Base-by-base conservation (phyloP, 2,888 invertebrate species). In the Acanthoscelides obtectus region DNA sequence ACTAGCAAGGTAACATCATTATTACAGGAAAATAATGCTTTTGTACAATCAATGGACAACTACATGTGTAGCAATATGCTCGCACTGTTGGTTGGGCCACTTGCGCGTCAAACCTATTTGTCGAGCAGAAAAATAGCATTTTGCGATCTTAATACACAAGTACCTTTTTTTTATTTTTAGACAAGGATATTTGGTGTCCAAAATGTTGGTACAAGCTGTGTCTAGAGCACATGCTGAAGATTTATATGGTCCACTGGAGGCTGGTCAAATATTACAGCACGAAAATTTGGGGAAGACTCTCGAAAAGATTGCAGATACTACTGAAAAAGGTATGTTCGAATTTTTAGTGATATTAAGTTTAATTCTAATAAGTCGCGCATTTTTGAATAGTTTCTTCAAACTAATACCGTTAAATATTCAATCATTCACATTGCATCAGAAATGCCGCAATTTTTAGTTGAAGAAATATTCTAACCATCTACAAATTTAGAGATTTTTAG, bases 261-360 rank as follows among this genome's bases (percentile, higher is more conserved):
- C 87, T 6, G 89, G 88, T 21, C 83, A 87, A 73, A 83, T 81
- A 71, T 79, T 88, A 67, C 83, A 83, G 22, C 85, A 88, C 71
- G 86, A 88, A 6, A 79, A 79, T 21, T 86, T 92, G 67, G 89
- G 89, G 12, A 82, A 83, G 64, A 90, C 89, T 77, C 86, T 93
- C 22, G 81, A 87, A 73, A 79, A 83, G 8, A 84, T 92, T 73
- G 89, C 87, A 71, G 81, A 81, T 69, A 87, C 88, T 77, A 84
- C 84, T 19, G 82, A 84, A 77, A 78, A 81, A 75, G 83, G 85
- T 85, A 79, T 74, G 64, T 68, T 19, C 45, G 3, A 45, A n/a
- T n/a, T n/a, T n/a, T n/a, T 64, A 22, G 17, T 20, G 45, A 67
- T 1, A 6, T 65, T 66, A 21, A 21, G 66, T 66, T 21, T 17